These are phyloP conservation scores for Hystrix cristata DNA, from an alignment of 2,113 vertebrate genomes.

Conservation along the genomic window DNA sequence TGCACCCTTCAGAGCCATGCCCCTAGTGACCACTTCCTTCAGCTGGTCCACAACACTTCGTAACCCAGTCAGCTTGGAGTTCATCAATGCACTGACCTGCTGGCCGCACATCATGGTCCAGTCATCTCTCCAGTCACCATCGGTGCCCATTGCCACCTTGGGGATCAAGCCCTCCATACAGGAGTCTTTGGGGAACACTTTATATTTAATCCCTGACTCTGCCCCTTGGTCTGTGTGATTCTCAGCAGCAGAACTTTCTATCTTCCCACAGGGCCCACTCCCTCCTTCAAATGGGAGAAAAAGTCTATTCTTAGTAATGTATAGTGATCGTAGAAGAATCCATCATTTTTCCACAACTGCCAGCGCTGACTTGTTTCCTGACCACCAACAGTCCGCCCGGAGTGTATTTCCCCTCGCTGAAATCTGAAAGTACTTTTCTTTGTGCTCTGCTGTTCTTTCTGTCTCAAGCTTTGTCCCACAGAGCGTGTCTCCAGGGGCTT, in stretches of 20 bases:
- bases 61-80: background rate
- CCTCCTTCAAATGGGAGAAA: background rate
- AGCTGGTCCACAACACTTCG: background rate
- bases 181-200: background rate
- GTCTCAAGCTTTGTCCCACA: background rate
- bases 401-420: background rate
- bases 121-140: background rate
- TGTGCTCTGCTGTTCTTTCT: background rate
- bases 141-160: background rate
- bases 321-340: background rate
- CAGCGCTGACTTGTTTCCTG: background rate
- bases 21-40: too few species aligned
- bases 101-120: background rate
- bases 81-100: background rate
- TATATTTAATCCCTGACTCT: background rate
- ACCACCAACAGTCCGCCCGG: background rate
- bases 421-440: background rate
- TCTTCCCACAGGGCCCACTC: background rate
- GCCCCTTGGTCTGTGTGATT: background rate
- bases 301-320: background rate
- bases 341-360: background rate
- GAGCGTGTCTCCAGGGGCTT: background rate
- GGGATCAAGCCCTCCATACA: background rate
- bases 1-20: background rate
- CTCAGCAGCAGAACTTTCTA: background rate